phyloP scores from a whole-genome alignment of 2,113 vertebrate species.

The Mastomys coucha region DNA sequence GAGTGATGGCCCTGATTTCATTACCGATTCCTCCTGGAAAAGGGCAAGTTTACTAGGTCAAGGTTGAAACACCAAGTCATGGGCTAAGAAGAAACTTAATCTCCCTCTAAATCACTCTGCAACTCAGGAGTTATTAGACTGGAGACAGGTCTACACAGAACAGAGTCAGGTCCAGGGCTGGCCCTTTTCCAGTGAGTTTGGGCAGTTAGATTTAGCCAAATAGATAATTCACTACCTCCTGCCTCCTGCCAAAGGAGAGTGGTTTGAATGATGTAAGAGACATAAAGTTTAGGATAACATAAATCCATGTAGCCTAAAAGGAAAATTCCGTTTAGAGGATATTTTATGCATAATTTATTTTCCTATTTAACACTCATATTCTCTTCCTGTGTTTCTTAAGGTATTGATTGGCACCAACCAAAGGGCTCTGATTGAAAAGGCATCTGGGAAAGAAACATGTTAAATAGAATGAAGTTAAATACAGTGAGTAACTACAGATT shows the following conservation, averaged over 20 bases:
- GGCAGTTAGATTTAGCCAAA: slow-evolving; percentile 47
- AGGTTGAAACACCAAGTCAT: slow-evolving; percentile 73
- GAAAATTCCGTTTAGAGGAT: slow-evolving; percentile 48
- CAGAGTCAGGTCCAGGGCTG: slow-evolving; percentile 55
- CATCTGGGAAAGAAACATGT: neutral
- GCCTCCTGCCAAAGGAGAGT: neutral
- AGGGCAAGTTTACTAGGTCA: slow-evolving; percentile 69
- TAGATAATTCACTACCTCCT: slow-evolving; percentile 10
- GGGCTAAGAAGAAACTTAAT: slow-evolving; percentile 73
- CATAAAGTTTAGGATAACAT: neutral
- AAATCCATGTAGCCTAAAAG: slow-evolving; percentile 29
- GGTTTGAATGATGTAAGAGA: slow-evolving; percentile 8
- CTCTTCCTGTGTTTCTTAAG: neutral
- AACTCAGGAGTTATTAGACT: slow-evolving; percentile 64
- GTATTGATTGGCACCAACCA: neutral
- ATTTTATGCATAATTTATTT: slow-evolving; percentile 23
- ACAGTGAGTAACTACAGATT: slow-evolving; percentile 8
- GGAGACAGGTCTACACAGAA: slow-evolving; percentile 25
- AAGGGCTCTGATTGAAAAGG: slow-evolving; percentile 7
- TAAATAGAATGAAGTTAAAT: neutral
- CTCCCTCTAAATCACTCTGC: slow-evolving; percentile 67
- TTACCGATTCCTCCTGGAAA: slow-evolving; percentile 74
- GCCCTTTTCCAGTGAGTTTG: slow-evolving; percentile 47
- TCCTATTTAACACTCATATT: slow-evolving; percentile 17
- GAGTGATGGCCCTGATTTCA: slow-evolving; percentile 81